Evolutionary conservation across 2,797 vertebrate genomes (phyloP), one percentile per base, ranked within the genome.

Genomic region (Danio jaintianensis): DNA sequence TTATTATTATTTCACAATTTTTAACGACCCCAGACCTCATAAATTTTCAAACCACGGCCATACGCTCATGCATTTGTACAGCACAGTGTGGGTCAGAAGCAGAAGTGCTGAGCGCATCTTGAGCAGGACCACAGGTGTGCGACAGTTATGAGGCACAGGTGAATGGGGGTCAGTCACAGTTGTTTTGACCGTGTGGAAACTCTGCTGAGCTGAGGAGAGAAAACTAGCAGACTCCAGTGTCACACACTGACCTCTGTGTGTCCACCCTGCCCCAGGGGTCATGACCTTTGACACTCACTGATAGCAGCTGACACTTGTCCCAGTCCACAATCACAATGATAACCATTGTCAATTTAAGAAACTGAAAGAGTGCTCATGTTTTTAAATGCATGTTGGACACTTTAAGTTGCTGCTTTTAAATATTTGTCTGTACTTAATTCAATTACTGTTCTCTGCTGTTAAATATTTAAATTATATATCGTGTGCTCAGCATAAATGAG

Each of bases 201-300:
- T 69, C 29, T 55, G 61, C 66, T 72, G 56, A 77, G 45, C 50
- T 67, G 66, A 56, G 40, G 40, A 56, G 55, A 71, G 22, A 29
- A 48, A 53, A 55, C 56, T 13, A 45, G 22, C 61, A 74, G 45
- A 61, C 16, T 62, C 48, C 52, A 50, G 56, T 72, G 67, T 66
- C 69, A 61, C 73, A 71, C 36, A 56, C 50, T 80, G 75, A 83
- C 82, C 82, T 76, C n/a, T 68, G 38, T 6, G 47, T 64, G 20
- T 61, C 75, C 59, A 47, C 9, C 55, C 43, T 68, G 62, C 62
- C 79, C 62, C 13, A 56, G 47, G 72, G 69, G 75, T 67, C 61
- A 16, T 52, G 59, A 73, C 68, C 75, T 72, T 45, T 42, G 8
- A 12, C 61, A 40, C 53, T 20, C 45, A 48, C 12, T 20, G 76